Evolutionary conservation across 2,797 vertebrate genomes (phyloP).

Genomic region (Alca torda): DNA sequence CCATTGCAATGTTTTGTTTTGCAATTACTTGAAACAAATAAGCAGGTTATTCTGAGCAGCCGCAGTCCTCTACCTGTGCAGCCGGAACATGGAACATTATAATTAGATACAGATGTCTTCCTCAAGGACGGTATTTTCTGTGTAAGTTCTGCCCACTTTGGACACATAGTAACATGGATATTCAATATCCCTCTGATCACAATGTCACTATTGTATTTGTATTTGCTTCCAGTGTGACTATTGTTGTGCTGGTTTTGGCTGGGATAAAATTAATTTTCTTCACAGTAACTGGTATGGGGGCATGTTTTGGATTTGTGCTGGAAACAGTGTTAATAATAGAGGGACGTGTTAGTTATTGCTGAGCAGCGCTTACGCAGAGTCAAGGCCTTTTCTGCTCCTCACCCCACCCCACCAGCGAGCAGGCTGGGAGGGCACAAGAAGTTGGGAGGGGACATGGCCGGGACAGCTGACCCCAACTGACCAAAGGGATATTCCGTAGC

Average conservation of each 20-base stretch:
- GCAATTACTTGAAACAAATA: background rate
- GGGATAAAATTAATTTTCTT: background rate
- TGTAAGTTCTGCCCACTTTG: background rate
- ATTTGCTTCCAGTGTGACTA: slow-evolving; percentile 23
- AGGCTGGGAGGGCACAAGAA: background rate
- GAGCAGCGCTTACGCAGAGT: background rate
- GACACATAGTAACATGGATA: background rate
- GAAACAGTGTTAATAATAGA: background rate
- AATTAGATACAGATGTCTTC: background rate
- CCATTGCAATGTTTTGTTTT: background rate
- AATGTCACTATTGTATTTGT: background rate
- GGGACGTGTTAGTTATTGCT: background rate
- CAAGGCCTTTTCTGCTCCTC: background rate
- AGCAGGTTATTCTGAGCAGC: background rate
- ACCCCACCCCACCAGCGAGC: background rate
- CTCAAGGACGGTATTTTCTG: background rate
- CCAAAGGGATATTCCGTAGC: no score
- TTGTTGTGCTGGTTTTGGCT: background rate
- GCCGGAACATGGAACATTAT: background rate
- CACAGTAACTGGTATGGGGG: background rate
- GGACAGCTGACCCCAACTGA: background rate
- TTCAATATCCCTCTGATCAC: background rate
- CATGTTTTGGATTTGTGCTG: background rate
- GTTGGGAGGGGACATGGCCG: background rate
- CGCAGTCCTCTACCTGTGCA: background rate